Conservation (phyloP, 2,888 invertebrate species). For the Unio delphinus region DNA sequence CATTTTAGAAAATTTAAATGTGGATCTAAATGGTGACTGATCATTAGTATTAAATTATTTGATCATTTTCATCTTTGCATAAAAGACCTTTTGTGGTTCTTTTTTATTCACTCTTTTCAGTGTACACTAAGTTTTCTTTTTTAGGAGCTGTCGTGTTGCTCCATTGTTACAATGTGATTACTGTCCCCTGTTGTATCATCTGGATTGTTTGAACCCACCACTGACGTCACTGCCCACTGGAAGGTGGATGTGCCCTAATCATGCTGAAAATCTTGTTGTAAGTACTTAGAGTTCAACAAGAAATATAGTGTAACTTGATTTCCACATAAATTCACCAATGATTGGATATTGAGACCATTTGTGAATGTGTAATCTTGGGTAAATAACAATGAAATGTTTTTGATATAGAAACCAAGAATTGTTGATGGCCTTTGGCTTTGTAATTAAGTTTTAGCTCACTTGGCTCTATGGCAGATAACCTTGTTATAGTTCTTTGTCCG, state of each 20-base stretch:
- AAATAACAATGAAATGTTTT: neutral
- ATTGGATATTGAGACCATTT: neutral
- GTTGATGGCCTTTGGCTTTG: no score
- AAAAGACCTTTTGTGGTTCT: no score
- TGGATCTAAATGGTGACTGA: no score
- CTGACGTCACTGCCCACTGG: conserved; percentile 89
- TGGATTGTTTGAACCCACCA: conserved; percentile 95
- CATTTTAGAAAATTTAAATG: no score
- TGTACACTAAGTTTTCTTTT: conserved; percentile 9
- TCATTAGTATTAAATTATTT: no score
- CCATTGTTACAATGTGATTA: conserved; percentile 94
- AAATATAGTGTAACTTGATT: neutral
- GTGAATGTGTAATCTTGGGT: conserved; percentile 1
- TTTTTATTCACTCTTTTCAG: no score
- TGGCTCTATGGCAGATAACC: no score
- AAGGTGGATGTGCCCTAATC: conserved; percentile 98
- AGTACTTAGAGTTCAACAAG: conserved; percentile 15
- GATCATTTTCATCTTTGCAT: no score
- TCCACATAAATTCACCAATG: neutral
- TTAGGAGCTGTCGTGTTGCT: conserved; percentile 85
- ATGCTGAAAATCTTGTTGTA: conserved; percentile 88
- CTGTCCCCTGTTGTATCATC: conserved; percentile 90
- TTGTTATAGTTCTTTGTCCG: no score
- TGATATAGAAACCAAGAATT: no score
- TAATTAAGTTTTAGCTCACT: no score